Evolutionary conservation across 2,113 vertebrate genomes (phyloP).

Genomic region (Lasiurus borealis): DNA sequence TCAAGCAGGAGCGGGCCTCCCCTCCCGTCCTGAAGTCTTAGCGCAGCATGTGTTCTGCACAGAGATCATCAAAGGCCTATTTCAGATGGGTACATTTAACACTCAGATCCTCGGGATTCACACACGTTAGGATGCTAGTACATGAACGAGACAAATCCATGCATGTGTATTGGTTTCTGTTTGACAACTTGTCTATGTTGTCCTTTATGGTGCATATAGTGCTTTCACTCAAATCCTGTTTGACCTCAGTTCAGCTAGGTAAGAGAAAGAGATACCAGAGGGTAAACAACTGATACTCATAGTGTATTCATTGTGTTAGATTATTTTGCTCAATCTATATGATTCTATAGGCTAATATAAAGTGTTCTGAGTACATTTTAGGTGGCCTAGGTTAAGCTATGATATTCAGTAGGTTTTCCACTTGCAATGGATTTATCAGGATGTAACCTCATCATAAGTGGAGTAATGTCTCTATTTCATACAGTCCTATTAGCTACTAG

Average conservation of each 20-base stretch:
- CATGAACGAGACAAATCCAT: background rate
- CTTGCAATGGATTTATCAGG: background rate
- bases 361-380: background rate
- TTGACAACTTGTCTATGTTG: background rate
- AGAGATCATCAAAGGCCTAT: background rate
- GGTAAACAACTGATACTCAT: too few species aligned
- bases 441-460: background rate
- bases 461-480: background rate
- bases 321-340: background rate
- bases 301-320: too few species aligned
- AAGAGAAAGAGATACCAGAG: background rate
- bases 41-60: background rate
- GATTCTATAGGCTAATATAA: background rate
- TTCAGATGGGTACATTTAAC: background rate
- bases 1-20: background rate
- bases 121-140: background rate
- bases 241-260: background rate
- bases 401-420: background rate
- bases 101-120: background rate
- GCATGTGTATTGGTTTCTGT: background rate
- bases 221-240: constrained; percentile 24
- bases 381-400: background rate
- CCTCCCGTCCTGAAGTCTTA: background rate
- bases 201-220: background rate
- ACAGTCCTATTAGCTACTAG: background rate